Conservation (phyloP, 2,113 vertebrate genomes). For the Gadus macrocephalus region DNA sequence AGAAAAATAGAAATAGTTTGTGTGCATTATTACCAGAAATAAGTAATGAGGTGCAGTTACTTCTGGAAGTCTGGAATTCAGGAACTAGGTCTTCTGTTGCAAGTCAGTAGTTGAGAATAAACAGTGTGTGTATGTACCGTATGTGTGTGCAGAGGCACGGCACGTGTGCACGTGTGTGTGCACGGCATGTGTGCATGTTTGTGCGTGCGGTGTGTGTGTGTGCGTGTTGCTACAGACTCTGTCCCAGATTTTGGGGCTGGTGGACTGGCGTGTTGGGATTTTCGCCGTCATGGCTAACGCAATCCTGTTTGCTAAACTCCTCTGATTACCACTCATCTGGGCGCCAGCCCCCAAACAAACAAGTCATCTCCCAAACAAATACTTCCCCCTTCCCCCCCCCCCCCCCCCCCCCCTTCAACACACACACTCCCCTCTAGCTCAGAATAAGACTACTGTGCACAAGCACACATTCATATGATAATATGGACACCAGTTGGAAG, state of each 20-base stretch:
- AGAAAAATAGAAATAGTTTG: too few relatives aligned
- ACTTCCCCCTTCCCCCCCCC: too few relatives aligned
- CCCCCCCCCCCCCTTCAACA: constrained; percentile 7
- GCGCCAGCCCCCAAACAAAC: constrained; percentile 60
- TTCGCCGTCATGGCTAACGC: constrained; percentile 56
- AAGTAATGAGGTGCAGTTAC: too few relatives aligned
- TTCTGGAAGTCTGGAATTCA: too few relatives aligned
- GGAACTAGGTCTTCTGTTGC: too few relatives aligned
- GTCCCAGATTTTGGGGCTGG: constrained; percentile 42
- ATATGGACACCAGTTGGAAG: neutral
- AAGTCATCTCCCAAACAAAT: constrained; percentile 59
- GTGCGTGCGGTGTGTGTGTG: neutral
- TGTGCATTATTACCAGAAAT: too few relatives aligned
- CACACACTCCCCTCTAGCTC: constrained; percentile 45
- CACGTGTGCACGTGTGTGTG: neutral
- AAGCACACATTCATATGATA: neutral
- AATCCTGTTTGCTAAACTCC: constrained; percentile 74
- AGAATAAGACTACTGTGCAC: constrained; percentile 28
- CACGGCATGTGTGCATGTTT: neutral
- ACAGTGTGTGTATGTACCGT: too few relatives aligned
- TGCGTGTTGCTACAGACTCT: constrained; percentile 6
- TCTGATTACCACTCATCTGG: constrained; percentile 72
- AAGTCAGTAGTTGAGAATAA: too few relatives aligned
- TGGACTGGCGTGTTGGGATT: constrained; percentile 57
- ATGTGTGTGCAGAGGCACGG: too few relatives aligned